Conservation (phyloP, 2,113 vertebrate species). For the Vulpes vulpes region DNA sequence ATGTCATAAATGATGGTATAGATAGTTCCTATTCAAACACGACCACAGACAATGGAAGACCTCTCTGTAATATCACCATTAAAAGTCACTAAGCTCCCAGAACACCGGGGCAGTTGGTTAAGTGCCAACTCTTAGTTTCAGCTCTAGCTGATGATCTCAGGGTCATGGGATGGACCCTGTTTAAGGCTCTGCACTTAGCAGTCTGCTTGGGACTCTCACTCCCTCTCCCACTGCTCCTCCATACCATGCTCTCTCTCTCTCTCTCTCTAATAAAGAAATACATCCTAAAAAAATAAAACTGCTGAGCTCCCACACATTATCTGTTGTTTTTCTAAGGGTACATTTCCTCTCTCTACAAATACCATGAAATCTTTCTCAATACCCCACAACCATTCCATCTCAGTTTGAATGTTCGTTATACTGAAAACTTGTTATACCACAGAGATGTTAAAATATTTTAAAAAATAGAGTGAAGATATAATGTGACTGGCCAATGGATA, state of each 20-base stretch:
- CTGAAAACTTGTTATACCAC: not conserved
- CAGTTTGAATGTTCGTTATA: not conserved
- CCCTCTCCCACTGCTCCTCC: not conserved
- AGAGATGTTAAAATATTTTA: not conserved
- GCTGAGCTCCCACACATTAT: not conserved
- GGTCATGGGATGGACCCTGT: not conserved
- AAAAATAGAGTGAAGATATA: not conserved
- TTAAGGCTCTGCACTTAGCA: not conserved
- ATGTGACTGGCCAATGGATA: not conserved
- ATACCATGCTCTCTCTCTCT: not conserved
- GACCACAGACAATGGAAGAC: not conserved
- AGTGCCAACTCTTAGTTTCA: not conserved
- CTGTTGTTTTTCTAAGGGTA: too few species aligned
- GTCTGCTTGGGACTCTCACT: not conserved
- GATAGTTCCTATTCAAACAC: not conserved
- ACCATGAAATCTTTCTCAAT: not conserved
- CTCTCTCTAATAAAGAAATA: not conserved
- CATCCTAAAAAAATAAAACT: not conserved
- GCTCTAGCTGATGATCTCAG: not conserved
- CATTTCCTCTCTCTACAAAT: not conserved
- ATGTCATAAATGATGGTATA: not conserved
- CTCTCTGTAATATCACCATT: not conserved
- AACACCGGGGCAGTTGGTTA: not conserved
- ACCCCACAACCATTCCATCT: not conserved
- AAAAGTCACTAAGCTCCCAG: not conserved